Evolutionary conservation across 1,140 invertebrate species (phyloP), one percentile per base, ranked within the genome.

Genomic region (Micrasema minimum): DNA sequence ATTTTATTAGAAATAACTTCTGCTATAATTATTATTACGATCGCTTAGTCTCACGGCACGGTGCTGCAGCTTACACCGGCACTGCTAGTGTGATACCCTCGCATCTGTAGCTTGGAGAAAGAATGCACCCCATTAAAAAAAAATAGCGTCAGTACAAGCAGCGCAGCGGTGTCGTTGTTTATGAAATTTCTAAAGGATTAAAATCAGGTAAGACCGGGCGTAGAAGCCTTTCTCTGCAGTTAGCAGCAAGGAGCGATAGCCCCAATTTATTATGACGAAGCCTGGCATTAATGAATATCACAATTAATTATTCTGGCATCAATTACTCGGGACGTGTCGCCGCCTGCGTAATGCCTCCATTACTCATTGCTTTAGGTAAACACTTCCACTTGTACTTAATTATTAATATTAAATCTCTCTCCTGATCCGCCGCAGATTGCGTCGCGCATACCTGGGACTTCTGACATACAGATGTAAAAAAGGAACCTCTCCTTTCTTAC

Each of bases 241-340:
- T 4, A 12, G 22, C 20, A 22, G 50, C 48, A 26, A 22, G 20
- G 53, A 57, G 53, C 53, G 53, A 57, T 57, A 57, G 53, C 53
- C 53, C 31, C 53, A 57, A 57, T 57, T 57, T 37, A 35, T 35
- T 57, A 57, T 57, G 53, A 57, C 53, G 53, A 18, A 57, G 53
- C 53, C 37, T 12, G 11, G 53, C 53, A 57, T n/a, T n/a, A n/a
- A 57, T 57, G 53, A 57, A 57, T 57, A 57, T 57, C 53, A 57
- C 53, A 35, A 57, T 57, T 57, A 57, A 57, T 57, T 57, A 57
- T 57, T 57, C 53, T 31, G 53, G n/a, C 53, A 57, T 57, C 53
- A 57, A 57, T 57, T 57, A 57, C 53, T 57, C n/a, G 53, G 53
- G 53, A 57, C 53, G 53, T 57, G 53, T 57, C 53, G 53, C 53